Conservation (phyloP, 2,113 vertebrate species). For the Oreochromis spilurus region DNA sequence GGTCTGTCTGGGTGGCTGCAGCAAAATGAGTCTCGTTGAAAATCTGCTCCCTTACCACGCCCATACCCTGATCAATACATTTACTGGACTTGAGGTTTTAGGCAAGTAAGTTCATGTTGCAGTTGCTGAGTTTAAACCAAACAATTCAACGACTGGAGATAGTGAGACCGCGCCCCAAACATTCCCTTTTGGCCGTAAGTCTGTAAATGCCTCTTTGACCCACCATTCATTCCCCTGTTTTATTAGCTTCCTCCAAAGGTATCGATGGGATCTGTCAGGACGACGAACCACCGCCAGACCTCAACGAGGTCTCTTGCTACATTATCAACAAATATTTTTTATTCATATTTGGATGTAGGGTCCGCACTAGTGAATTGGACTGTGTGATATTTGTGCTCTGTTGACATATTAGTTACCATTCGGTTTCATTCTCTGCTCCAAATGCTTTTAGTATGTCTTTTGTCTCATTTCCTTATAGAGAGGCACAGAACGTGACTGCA, state of each 20-base stretch:
- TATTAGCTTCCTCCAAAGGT: not conserved
- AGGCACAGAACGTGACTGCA: not conserved
- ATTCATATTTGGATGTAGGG: not conserved
- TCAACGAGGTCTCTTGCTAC: not conserved
- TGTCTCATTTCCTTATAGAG: not conserved
- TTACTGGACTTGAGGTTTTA: not conserved
- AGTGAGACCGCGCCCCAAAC: not conserved
- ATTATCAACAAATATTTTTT: not conserved
- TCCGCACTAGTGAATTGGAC: not conserved
- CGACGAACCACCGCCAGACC: not conserved
- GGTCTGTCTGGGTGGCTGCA: not conserved
- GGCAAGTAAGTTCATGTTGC: not conserved
- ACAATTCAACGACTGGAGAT: not conserved
- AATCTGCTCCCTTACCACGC: not conserved
- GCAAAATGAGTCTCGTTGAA: not conserved
- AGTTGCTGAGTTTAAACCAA: not conserved
- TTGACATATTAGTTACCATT: constrained; percentile 9
- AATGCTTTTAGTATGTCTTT: not conserved
- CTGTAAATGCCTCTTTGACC: not conserved
- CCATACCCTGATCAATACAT: not conserved
- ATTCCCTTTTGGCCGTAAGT: not conserved
- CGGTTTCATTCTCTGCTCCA: not conserved
- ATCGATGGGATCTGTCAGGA: not conserved
- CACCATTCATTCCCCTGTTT: not conserved
- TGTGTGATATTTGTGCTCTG: not conserved